phyloP scores from a whole-genome alignment of 1,140 invertebrate genomes.

The Acyrthosiphon pisum region DNA sequence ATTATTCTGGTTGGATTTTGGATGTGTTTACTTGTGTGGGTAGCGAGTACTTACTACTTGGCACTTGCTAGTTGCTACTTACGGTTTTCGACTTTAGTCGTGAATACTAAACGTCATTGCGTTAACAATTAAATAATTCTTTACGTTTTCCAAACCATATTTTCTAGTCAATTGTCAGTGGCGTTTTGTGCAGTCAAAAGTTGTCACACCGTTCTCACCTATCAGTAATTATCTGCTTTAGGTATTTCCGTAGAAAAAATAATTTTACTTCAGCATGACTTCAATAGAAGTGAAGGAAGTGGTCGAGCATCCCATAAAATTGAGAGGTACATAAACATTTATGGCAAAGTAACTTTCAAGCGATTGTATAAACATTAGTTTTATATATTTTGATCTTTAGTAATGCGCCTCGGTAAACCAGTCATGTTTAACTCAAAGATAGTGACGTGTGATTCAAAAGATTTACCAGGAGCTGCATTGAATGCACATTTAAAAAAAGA shows the following conservation, averaged over 20 bases:
- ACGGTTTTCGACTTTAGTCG: too few species aligned
- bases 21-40: too few species aligned
- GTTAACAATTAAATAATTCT: too few species aligned
- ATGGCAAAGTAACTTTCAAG: not conserved
- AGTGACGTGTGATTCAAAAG: conserved; percentile 81
- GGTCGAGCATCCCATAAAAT: conserved; percentile 37
- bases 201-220: not conserved
- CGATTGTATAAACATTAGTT: not conserved
- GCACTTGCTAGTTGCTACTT: too few species aligned
- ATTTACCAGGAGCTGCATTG: conserved; percentile 81
- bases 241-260: not conserved
- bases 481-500: conserved; percentile 80
- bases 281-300: conserved; percentile 49
- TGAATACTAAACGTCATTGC: too few species aligned
- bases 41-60: too few species aligned
- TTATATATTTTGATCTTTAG: conserved; percentile 66
- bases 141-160: not conserved
- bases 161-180: not conserved
- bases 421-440: conserved; percentile 80
- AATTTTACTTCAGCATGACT: not conserved
- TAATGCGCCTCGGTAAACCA: conserved; percentile 92
- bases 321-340: conserved; percentile 1
- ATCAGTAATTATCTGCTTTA: not conserved
- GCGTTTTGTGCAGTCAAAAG: not conserved
- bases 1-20: too few species aligned